Evolutionary conservation across 2,797 vertebrate species (phyloP), one percentile per base, ranked within the genome.

Genomic region (Tokudaia tokunoshimensis): DNA sequence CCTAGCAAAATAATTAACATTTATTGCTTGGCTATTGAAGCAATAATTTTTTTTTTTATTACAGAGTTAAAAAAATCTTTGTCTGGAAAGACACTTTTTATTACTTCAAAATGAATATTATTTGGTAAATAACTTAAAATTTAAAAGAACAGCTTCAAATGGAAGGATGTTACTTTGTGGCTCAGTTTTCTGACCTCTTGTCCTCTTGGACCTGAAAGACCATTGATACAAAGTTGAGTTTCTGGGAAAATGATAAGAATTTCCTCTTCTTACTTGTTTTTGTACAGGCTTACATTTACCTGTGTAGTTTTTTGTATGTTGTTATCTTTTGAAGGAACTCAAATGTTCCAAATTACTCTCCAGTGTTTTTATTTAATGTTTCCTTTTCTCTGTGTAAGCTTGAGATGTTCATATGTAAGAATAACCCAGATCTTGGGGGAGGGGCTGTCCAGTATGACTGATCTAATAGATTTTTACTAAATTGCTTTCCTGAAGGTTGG

Each of bases 1-100:
- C 74, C 90, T 59, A 61, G 34, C 65, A 91, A 79, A 84, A 34
- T 29, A 95, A 57, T 88, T 94, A 50, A 92, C 95, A 96, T 94
- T 94, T 97, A 90, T 97, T 95, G 4, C 31, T 97, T 86, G 74
- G 74, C 44, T 97, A 24, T 97, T 96, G 96, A 96, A 94, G 15
- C 29, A 97, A 97, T 70, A 70, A 1, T 52, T 67, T 14, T 67
- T 70, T 67, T 34, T 70, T 70, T 70, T 17, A 70, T n/a, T 70
- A 50, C 41, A 94, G 55, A 94, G 11, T 92, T 92, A 93, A 96
- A 41, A 41, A 41, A 95, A 72, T 63, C 41, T 55, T 80, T 96
- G 15, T 91, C 97, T 93, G 82, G 96, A 97, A 70, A 50, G 19
- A 7, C 76, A 67, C 17, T 97, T 97, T 85, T 94, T 6, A 2